phyloP scores from a whole-genome alignment of 2,797 vertebrate species.

The Merluccius polli region DNA sequence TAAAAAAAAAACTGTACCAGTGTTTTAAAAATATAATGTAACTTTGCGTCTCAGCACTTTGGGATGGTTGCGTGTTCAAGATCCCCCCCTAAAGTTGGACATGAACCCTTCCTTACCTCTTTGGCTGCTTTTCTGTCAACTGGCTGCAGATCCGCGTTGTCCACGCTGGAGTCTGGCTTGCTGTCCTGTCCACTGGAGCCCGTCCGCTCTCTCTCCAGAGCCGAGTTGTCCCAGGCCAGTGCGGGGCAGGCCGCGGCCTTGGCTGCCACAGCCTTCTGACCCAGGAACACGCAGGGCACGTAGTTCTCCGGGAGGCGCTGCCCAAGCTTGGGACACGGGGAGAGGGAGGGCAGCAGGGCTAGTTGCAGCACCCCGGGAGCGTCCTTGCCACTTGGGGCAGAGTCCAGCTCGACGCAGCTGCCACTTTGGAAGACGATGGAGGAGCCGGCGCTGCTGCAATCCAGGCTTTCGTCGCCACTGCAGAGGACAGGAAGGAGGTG shows the following conservation, averaged over 20 bases:
- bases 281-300: conserved; percentile 76
- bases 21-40: too few species aligned
- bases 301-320: conserved; percentile 60
- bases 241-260: conserved; percentile 60
- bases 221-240: conserved; percentile 51
- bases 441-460: conserved; percentile 68
- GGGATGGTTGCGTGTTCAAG: too few species aligned
- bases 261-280: conserved; percentile 26
- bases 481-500: conserved; percentile 20
- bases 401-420: conserved; percentile 46
- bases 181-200: conserved; percentile 54
- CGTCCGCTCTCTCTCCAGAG: conserved; percentile 44
- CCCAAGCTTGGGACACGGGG: conserved; percentile 54
- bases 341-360: conserved; percentile 36
- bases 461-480: conserved; percentile 64
- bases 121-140: conserved; percentile 49
- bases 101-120: conserved; percentile 44
- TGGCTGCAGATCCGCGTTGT: conserved; percentile 50
- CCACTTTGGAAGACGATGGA: conserved; percentile 87
- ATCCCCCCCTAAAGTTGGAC: not conserved
- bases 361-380: conserved; percentile 12
- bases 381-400: conserved; percentile 5
- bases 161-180: conserved; percentile 57
- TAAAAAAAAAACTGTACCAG: too few species aligned
- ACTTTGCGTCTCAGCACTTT: too few species aligned